Conservation (phyloP, 1,140 invertebrate genomes). For the Ctenoplectra terminalis region DNA sequence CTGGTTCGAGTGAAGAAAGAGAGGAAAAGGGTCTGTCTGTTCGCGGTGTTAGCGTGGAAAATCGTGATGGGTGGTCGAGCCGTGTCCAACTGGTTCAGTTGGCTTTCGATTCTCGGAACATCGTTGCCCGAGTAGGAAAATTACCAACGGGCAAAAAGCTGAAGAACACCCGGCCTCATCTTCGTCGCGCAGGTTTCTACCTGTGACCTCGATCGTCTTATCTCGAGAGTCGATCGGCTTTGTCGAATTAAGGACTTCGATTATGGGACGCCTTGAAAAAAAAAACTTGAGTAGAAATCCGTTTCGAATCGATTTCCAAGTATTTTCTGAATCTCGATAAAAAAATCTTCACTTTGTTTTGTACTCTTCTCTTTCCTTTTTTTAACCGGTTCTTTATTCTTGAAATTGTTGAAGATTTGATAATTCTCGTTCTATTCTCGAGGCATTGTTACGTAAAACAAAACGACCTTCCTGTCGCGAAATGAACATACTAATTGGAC, state of each 20-base stretch:
- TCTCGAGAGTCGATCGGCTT: constrained; percentile 27
- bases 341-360: not conserved
- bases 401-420: not conserved
- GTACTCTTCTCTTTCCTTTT: not conserved
- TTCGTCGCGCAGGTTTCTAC: constrained; percentile 34
- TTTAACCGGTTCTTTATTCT: not conserved
- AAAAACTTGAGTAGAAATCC: not conserved
- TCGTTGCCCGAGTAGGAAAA: constrained; percentile 38
- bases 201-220: constrained; percentile 41
- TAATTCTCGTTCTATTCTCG: not conserved
- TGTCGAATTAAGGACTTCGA: constrained; percentile 35
- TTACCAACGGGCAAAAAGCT: constrained; percentile 30
- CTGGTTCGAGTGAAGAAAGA: not conserved
- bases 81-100: constrained; percentile 35
- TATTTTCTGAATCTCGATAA: not conserved
- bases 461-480: constrained; percentile 52
- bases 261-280: not conserved
- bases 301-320: not conserved
- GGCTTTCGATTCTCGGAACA: constrained; percentile 46
- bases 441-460: constrained; percentile 7
- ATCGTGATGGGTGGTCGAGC: constrained; percentile 42
- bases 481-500: constrained; percentile 61
- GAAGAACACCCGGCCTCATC: constrained; percentile 25
- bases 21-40: not conserved
- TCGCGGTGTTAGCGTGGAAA: constrained; percentile 40